A percentile compares a stretch with the other conserved stretches of the same genome.
Evolutionary conservation across 1,140 invertebrate genomes (phyloP).

Genomic region (Potamilus streckersoni): DNA sequence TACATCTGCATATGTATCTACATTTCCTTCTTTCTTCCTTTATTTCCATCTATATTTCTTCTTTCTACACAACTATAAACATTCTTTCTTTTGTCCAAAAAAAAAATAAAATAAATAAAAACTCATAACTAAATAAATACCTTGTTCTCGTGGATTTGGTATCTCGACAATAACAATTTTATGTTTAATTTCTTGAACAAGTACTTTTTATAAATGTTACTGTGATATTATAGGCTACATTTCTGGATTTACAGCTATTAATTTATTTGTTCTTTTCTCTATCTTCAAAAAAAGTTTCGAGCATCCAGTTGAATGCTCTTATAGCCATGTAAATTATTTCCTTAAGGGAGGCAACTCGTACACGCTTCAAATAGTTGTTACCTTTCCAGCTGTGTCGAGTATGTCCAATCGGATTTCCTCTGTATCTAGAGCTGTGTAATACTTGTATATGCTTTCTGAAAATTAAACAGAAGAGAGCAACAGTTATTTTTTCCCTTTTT

Average conservation of each 20-base stretch:
- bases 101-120: not conserved
- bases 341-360: not conserved
- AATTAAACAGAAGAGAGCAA: slow-evolving; percentile 10
- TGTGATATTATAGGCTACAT: too few relatives aligned
- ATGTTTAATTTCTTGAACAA: too few relatives aligned
- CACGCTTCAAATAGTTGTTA: not conserved
- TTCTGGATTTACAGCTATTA: too few relatives aligned
- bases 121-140: too few relatives aligned
- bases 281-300: not conserved
- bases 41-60: not conserved
- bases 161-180: too few relatives aligned
- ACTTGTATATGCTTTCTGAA: slow-evolving; percentile 88
- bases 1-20: not conserved
- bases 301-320: not conserved
- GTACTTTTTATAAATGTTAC: too few relatives aligned
- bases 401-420: slow-evolving; percentile 93
- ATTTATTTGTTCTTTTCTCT: too few relatives aligned
- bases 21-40: not conserved
- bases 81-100: not conserved
- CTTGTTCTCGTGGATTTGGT: too few relatives aligned
- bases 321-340: not conserved
- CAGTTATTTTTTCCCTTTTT: not conserved
- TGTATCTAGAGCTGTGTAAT: slow-evolving; percentile 87
- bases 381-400: slow-evolving; percentile 91
- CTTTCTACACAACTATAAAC: not conserved